Evolutionary conservation across 2,113 vertebrate genomes (phyloP), one percentile per base, ranked within the genome.

Genomic region (Calidris pugnax): DNA sequence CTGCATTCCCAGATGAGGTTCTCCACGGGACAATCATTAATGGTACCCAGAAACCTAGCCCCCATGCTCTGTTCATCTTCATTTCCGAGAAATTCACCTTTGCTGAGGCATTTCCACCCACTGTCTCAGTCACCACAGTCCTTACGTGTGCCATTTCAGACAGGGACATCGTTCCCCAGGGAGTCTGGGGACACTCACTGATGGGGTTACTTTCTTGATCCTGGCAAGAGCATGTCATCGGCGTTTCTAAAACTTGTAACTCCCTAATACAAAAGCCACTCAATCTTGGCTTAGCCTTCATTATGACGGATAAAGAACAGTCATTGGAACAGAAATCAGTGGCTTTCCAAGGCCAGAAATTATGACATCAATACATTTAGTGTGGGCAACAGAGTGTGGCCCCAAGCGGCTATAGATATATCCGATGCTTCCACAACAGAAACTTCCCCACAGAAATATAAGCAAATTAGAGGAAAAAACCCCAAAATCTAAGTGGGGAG

Each of bases 331-430:
- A 87, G 91, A 73, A 93, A 93, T 66, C 12, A 0, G 84, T 66
- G 56, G 74, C 50, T 94, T 90, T 91, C 83, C 66, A 95, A 85
- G 84, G 91, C 69, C 77, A 96, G 74, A 93, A 89, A 92, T 73
- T 39, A 73, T 87, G 80, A 91, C 69, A 45, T 96, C 81, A 87
- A 45, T 85, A 79, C 35, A 91, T 76, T 85, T 85, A 93, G 91
- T 82, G 87, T 76, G 87, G 89, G 89, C 84, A 93, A 82, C 30
- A 82, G 80, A 87, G 81, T 2, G 0, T 85, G 91, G 78, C 84
- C 86, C 74, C 66, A 69, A 76, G 81, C 0, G 4, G 48, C 56
- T 89, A 94, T 2, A 85, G 81, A 91, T 48, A 60, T 3, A 87
- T 32, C 51, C 0, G 1, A 53, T 53, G 69, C 45, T 87, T 87